A percentile compares a stretch with the other conserved stretches of the same genome.
These are phyloP conservation scores for Cliona cf. orientalis DNA, from an alignment of 37 sponge, comb jelly and placozoan species.

Conservation along the genomic window DNA sequence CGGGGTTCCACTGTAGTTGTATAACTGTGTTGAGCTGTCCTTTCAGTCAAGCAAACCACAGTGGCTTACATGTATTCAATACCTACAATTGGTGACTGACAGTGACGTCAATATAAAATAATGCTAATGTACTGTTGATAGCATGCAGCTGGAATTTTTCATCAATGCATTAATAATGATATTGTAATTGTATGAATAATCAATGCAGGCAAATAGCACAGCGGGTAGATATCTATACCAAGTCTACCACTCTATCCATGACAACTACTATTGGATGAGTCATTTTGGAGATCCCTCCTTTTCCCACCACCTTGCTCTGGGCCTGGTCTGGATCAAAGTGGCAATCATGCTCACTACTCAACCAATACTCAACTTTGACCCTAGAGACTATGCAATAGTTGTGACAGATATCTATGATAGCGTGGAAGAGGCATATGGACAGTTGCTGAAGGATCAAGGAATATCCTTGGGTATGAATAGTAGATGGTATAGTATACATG, in stretches of 20 bases:
- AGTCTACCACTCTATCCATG: conserved; percentile 84
- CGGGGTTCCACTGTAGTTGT: no score
- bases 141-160: no score
- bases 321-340: conserved; percentile 56
- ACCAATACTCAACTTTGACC: conserved; percentile 59
- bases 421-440: conserved; percentile 34
- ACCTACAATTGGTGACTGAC: no score
- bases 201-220: not conserved
- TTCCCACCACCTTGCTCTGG: conserved; percentile 57
- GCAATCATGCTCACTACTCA: conserved; percentile 53
- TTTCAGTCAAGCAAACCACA: no score
- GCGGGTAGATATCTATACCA: no score
- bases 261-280: conserved; percentile 67
- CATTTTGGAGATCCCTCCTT: conserved; percentile 59
- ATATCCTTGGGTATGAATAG: conserved; percentile 23
- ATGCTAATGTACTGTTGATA: no score
- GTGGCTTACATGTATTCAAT: no score
- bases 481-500: not conserved
- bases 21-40: no score
- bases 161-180: no score
- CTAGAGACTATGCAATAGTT: conserved; percentile 32
- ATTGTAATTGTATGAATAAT: not conserved
- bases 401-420: conserved; percentile 13
- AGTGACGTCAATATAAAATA: no score
- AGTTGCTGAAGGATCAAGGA: conserved; percentile 10